phyloP scores from a whole-genome alignment of 35 echinoderm and acorn worm species.

The Amphiura filiformis region DNA sequence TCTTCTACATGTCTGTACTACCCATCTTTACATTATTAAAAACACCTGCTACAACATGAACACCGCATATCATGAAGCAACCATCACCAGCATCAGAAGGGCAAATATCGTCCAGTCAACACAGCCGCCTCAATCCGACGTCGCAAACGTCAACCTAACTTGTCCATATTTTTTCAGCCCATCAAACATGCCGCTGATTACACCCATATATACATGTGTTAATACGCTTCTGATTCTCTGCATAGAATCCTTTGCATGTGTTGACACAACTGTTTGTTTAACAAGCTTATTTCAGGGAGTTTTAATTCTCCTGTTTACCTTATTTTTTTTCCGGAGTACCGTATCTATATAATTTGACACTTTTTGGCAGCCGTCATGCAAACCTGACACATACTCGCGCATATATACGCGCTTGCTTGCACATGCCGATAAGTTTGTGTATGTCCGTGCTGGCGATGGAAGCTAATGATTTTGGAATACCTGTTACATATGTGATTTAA shows the following conservation, averaged over 20 bases:
- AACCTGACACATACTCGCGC: too few species aligned
- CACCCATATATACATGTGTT: background rate
- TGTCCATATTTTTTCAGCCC: background rate
- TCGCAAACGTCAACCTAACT: too few species aligned
- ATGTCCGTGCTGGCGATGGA: too few species aligned
- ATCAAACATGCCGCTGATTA: background rate
- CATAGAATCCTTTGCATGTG: background rate
- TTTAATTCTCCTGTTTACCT: background rate
- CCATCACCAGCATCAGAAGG: too few species aligned
- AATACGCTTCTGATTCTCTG: background rate
- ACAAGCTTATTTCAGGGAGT: background rate
- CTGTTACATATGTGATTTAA: constrained; percentile 1
- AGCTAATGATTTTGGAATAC: background rate
- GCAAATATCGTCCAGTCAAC: too few species aligned
- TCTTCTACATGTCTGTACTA: too few species aligned
- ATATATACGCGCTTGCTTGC: too few species aligned
- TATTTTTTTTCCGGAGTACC: background rate
- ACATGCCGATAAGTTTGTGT: too few species aligned
- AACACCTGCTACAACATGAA: too few species aligned
- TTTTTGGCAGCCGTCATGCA: background rate
- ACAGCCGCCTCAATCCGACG: too few species aligned
- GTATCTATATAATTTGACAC: constrained; percentile 1
- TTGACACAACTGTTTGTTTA: background rate
- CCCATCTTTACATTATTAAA: too few species aligned
- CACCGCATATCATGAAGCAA: too few species aligned